Percentiles rank a stretch among this genome's conserved stretches.
These are phyloP conservation scores for Procambarus virginalis DNA, from an alignment of 1,140 invertebrate genomes.

Conservation along the genomic window DNA sequence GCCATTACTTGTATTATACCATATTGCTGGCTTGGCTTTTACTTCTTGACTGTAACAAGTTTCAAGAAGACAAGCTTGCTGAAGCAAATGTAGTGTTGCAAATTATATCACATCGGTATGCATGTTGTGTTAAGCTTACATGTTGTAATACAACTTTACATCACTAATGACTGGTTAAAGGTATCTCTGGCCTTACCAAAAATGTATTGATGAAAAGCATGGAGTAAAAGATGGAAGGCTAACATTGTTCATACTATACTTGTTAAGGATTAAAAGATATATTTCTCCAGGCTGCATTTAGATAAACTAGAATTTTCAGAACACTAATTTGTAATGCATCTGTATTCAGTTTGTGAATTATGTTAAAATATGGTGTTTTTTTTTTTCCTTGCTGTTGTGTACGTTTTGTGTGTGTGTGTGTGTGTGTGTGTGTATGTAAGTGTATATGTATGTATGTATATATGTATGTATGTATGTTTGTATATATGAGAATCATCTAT, in stretches of 20 bases:
- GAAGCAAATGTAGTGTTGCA: neutral
- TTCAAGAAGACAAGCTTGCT: neutral
- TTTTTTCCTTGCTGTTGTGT: conserved; percentile 39
- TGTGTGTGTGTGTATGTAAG: conserved; percentile 27
- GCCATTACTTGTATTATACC: neutral
- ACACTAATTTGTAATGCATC: conserved; percentile 9
- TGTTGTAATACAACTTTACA: conserved; percentile 2
- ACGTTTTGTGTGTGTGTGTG: conserved; percentile 40
- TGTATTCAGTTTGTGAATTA: conserved; percentile 24
- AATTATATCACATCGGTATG: neutral
- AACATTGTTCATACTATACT: conserved; percentile 3
- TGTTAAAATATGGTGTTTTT: conserved; percentile 8
- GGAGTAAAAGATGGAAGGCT: neutral
- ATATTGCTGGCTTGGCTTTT: neutral
- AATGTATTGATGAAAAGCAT: neutral
- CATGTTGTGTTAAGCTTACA: neutral
- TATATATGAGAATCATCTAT: conserved; percentile 20
- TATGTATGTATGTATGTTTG: conserved; percentile 46
- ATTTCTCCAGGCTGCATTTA: conserved; percentile 10
- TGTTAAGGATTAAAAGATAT: neutral
- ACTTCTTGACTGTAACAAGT: neutral
- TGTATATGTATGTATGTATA: conserved; percentile 27
- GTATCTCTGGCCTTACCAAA: neutral
- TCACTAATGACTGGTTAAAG: conserved; percentile 1
- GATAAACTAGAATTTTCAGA: neutral